phyloP scores from a whole-genome alignment of 2,113 vertebrate species.

The western clawed frog (Xenopus tropicalis) region DNA sequence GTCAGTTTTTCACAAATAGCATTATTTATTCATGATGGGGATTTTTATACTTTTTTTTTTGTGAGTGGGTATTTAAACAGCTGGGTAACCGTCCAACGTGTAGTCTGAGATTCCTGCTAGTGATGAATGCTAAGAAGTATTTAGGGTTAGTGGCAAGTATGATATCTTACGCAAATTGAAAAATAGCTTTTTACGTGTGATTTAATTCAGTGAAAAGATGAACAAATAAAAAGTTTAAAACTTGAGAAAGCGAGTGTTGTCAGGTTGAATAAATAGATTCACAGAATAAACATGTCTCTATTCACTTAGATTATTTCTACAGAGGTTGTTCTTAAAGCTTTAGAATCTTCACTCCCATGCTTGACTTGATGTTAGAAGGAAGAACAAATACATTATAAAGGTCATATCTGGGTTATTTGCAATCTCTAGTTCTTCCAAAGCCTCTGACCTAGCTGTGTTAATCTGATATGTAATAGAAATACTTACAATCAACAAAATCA shows the following conservation, averaged over 20 bases:
- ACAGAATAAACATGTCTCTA: conserved; percentile 4
- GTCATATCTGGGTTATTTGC: conserved; percentile 1
- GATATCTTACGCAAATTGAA: conserved; percentile 11
- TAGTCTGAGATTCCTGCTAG: background rate
- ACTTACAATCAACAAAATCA: no score
- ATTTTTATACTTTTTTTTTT: background rate
- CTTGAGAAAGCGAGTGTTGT: conserved; percentile 3
- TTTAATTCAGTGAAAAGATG: conserved; percentile 1
- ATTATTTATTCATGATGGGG: no score
- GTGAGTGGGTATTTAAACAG: conserved; percentile 18
- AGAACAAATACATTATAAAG: background rate
- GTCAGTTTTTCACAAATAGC: no score
- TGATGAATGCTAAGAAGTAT: conserved; percentile 19
- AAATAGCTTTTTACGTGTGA: conserved; percentile 8
- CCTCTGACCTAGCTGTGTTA: no score
- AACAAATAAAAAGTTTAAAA: conserved; percentile 11
- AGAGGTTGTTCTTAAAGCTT: background rate
- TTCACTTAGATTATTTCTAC: conserved; percentile 19
- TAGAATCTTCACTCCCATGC: background rate
- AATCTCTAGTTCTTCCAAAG: background rate
- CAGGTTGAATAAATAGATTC: conserved; percentile 14
- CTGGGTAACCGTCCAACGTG: conserved; percentile 4
- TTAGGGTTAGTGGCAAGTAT: background rate
- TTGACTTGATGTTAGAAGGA: background rate
- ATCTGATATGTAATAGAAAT: no score